Evolutionary conservation across 2,797 vertebrate genomes (phyloP).

Genomic region (Galago senegalensis): DNA sequence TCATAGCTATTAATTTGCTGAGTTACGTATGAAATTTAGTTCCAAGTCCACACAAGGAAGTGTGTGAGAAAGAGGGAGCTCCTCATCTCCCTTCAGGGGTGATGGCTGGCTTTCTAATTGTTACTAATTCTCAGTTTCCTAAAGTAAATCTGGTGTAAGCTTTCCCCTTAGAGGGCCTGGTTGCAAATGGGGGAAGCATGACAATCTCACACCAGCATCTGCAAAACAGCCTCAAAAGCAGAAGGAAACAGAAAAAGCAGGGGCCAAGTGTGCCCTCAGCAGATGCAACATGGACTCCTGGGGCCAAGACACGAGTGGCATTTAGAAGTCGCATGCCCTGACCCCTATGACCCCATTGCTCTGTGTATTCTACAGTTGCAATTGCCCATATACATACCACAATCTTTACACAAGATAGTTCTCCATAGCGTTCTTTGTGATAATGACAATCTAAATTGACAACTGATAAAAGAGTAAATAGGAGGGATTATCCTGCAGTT

Average conservation of each 20-base stretch:
- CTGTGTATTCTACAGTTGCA: not conserved
- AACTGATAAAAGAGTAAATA: not conserved
- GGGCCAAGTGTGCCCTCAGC: no score
- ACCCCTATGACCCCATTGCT: not conserved
- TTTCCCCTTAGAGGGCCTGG: not conserved
- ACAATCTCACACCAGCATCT: not conserved
- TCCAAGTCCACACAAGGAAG: not conserved
- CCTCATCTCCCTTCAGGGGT: not conserved
- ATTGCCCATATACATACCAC: not conserved
- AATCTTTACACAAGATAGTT: not conserved
- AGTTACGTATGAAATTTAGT: not conserved
- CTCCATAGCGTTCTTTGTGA: not conserved
- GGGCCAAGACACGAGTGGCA: not conserved
- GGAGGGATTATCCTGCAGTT: not conserved
- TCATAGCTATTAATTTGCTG: not conserved
- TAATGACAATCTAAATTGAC: not conserved
- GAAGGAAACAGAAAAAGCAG: not conserved
- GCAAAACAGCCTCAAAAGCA: not conserved
- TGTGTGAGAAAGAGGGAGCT: not conserved
- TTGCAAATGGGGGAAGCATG: not conserved
- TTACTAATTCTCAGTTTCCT: not conserved
- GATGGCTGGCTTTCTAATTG: not conserved
- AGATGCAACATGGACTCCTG: rapidly evolving
- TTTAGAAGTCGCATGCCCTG: not conserved
- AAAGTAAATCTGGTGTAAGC: not conserved